Evolutionary conservation across 2,113 vertebrate genomes (phyloP), one percentile per base, ranked within the genome.

Genomic region (Larimichthys crocea): DNA sequence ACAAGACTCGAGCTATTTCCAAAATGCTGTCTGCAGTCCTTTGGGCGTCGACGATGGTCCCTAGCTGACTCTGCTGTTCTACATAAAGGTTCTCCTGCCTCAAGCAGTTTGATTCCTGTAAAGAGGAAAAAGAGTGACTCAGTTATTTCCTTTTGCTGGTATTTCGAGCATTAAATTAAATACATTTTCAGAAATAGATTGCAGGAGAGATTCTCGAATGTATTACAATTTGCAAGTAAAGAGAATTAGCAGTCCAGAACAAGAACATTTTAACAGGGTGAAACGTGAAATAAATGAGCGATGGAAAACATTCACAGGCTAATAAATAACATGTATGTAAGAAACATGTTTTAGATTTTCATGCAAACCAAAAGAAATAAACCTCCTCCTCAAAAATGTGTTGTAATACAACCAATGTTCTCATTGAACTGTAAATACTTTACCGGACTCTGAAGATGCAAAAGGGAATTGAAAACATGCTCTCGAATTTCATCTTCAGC

Each of bases 401-500:
- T 26, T 62, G 1, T 61, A 29, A 29, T 44, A n/a, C 10, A 70
- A 12, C 53, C 12, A 4, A 17, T 44, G 1, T 2, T 15, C 9
- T 16, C 16, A 22, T 24, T 24, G 46, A 24, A 48, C 1, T 66
- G 3, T 20, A 26, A 55, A 17, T 24, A 70, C 12, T 90, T 95
- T 94, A 97, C 97, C 96, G 96, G 96, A 86, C 92, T 94, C 88
- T 96, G 95, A 76, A 95, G 92, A 46, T 96, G 93, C 17, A 46
- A 29, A 78, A 97, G 92, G 73, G 92, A 94, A 79, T 89, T 95
- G 49, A 91, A 94, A 76, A 99, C 95, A 67, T 87, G 90, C 64
- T 97, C 96, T 82, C 94, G 92, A 62, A 99, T 96, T 90, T 99
- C 98, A 88, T 98, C 97, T 73, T 98, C 97, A 0, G 96, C 96